These are phyloP conservation scores for Halesus radiatus DNA, from an alignment of 1,140 invertebrate genomes.

Conservation along the genomic window DNA sequence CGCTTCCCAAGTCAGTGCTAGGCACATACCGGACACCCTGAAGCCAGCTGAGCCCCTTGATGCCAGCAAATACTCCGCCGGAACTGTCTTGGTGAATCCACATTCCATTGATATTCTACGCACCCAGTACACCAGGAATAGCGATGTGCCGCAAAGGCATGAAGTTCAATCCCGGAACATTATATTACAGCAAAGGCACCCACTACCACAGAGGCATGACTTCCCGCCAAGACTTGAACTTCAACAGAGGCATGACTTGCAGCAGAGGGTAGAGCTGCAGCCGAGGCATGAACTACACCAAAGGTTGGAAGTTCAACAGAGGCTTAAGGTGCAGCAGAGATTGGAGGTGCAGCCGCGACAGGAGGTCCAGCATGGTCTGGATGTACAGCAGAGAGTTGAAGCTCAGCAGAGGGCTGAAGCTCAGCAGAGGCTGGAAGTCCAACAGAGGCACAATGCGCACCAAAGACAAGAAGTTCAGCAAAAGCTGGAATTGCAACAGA, in stretches of 20 bases:
- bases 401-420: too few relatives aligned
- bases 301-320: background rate
- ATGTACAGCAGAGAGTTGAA: background rate
- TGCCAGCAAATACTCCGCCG: slow-evolving; percentile 26
- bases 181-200: background rate
- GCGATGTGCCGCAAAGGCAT: background rate
- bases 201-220: too few relatives aligned
- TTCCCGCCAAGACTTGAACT: too few relatives aligned
- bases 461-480: too few relatives aligned
- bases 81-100: slow-evolving; percentile 23
- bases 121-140: slow-evolving; percentile 32
- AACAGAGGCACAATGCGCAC: too few relatives aligned
- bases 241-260: too few relatives aligned
- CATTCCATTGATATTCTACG: slow-evolving; percentile 25
- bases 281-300: background rate
- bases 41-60: slow-evolving; percentile 6
- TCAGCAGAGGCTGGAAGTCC: too few relatives aligned
- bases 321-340: slow-evolving; percentile 2
- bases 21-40: background rate
- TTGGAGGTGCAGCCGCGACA: background rate
- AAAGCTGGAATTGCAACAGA: too few relatives aligned
- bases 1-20: background rate
- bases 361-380: background rate
- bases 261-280: background rate
- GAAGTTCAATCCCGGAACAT: background rate